A percentile compares a stretch with the other conserved stretches of the same genome.
Conservation (phyloP, 2,888 invertebrate genomes). For the Oscheius sp. region DNA sequence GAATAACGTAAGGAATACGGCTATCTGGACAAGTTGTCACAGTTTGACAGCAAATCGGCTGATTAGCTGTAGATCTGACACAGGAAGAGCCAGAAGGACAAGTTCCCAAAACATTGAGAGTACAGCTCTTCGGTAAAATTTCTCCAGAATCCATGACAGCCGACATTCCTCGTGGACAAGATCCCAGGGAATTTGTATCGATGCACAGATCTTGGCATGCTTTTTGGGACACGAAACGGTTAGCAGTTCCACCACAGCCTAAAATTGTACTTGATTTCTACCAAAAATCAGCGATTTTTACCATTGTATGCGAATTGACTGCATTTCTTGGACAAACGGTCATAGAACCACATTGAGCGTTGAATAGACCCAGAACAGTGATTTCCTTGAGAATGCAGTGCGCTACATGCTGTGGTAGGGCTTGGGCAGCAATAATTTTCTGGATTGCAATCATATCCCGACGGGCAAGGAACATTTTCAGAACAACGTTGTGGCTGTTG, state of each 20-base stretch:
- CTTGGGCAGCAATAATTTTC: constrained; percentile 68
- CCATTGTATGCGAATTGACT: constrained; percentile 68
- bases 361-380: constrained; percentile 62
- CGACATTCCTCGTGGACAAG: constrained; percentile 71
- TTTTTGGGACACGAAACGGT: constrained; percentile 64
- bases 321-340: constrained; percentile 62
- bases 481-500: constrained; percentile 67
- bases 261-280: background rate
- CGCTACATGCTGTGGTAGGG: constrained; percentile 64
- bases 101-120: constrained; percentile 59
- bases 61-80: constrained; percentile 65
- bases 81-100: constrained; percentile 68
- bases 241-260: constrained; percentile 70
- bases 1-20: constrained; percentile 68
- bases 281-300: constrained; percentile 4
- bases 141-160: constrained; percentile 59
- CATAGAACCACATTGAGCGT: constrained; percentile 67
- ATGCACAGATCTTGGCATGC: constrained; percentile 66
- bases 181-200: constrained; percentile 58
- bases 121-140: constrained; percentile 57
- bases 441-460: constrained; percentile 67
- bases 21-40: constrained; percentile 65
- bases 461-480: constrained; percentile 64
- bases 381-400: constrained; percentile 58
- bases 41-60: constrained; percentile 69